Conservation (phyloP, 2,888 invertebrate species). For the Baccha elongata region DNA sequence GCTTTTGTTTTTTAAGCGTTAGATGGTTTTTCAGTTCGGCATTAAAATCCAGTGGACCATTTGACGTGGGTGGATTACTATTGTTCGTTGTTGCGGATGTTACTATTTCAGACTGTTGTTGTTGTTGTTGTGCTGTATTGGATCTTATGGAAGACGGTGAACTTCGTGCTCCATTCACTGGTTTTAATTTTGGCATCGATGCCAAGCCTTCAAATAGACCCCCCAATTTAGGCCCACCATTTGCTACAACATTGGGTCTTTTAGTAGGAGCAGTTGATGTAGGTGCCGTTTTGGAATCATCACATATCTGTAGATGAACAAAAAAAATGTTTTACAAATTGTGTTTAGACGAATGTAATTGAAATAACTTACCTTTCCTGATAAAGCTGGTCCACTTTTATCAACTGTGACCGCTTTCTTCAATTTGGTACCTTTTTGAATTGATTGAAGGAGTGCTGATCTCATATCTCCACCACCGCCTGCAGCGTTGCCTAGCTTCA, state of each 20-base stretch:
- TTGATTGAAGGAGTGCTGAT: constrained; percentile 90
- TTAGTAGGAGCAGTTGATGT: constrained; percentile 75
- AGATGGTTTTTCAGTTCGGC: constrained; percentile 82
- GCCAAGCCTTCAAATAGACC: constrained; percentile 81
- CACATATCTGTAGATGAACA: constrained; percentile 62
- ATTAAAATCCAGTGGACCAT: constrained; percentile 81
- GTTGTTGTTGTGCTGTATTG: constrained; percentile 64
- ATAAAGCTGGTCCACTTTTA: constrained; percentile 91
- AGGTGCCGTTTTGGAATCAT: constrained; percentile 71
- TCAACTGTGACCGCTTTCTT: constrained; percentile 95
- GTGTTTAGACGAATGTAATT: neutral
- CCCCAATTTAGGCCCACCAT: constrained; percentile 81
- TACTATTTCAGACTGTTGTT: constrained; percentile 69
- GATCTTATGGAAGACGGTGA: constrained; percentile 74
- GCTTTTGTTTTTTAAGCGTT: constrained; percentile 81
- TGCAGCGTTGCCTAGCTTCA: constrained; percentile 79
- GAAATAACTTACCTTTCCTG: constrained; percentile 84
- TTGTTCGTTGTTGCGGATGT: constrained; percentile 77
- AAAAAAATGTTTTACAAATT: neutral
- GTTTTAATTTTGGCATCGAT: constrained; percentile 82
- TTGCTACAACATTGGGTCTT: constrained; percentile 76
- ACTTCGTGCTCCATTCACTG: constrained; percentile 80
- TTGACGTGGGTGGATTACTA: constrained; percentile 75
- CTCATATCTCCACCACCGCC: constrained; percentile 84
- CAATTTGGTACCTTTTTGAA: constrained; percentile 90